Percentiles rank a stretch among this genome's conserved stretches.
Conservation (phyloP, 2,888 invertebrate genomes). For the Meganola albula region DNA sequence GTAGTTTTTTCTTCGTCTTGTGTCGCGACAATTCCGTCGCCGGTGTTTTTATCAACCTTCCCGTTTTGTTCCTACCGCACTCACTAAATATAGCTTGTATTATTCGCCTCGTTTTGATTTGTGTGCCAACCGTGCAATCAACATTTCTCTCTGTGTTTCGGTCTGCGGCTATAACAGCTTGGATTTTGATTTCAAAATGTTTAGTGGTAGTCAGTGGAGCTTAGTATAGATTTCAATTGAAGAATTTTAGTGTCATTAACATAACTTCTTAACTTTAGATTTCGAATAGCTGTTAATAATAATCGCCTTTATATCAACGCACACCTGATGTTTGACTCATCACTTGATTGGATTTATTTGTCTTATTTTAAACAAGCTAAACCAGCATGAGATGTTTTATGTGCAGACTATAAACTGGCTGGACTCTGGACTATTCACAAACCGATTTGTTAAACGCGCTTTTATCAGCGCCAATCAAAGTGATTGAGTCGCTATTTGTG, state of each 20-base stretch:
- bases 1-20: constrained; percentile 38
- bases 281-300: too few relatives aligned
- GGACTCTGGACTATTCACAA: constrained; percentile 36
- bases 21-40: constrained; percentile 45
- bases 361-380: constrained; percentile 17
- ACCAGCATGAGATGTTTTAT: constrained; percentile 30
- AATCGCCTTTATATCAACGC: too few relatives aligned
- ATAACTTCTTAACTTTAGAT: too few relatives aligned
- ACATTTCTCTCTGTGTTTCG: constrained; percentile 20
- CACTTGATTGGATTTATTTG: constrained; percentile 30
- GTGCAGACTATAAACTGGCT: constrained; percentile 23
- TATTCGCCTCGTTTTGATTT: constrained; percentile 43
- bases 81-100: constrained; percentile 42
- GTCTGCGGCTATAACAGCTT: constrained; percentile 27
- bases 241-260: too few relatives aligned
- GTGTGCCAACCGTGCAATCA: constrained; percentile 26
- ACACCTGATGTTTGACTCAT: constrained; percentile 44
- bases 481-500: constrained; percentile 52
- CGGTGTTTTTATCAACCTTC: constrained; percentile 65
- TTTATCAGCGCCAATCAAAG: constrained; percentile 44
- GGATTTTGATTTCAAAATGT: too few relatives aligned
- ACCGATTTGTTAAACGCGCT: constrained; percentile 42
- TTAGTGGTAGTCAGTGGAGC: too few relatives aligned
- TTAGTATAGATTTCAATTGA: too few relatives aligned
- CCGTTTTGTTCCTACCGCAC: constrained; percentile 47